Evolutionary conservation across 2,797 vertebrate species (phyloP).

Genomic region (Nannoperca australis): DNA sequence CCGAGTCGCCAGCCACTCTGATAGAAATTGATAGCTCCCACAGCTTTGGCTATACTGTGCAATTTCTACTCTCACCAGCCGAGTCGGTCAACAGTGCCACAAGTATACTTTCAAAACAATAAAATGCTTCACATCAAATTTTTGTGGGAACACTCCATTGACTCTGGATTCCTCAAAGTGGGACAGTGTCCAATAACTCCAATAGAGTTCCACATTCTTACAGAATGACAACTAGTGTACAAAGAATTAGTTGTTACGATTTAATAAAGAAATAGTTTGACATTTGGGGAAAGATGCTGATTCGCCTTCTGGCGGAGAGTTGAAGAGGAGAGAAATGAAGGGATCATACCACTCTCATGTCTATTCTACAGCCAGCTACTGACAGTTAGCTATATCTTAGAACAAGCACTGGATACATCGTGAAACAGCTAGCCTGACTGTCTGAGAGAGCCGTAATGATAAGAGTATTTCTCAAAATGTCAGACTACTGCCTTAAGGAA

Average conservation of each 20-base stretch:
- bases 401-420: neutral
- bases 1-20: slow-evolving; percentile 69
- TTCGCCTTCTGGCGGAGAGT: neutral
- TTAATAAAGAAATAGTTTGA: neutral
- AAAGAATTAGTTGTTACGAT: neutral
- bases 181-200: slow-evolving; percentile 12
- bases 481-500: neutral
- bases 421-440: neutral
- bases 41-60: slow-evolving; percentile 61
- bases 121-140: slow-evolving; percentile 27
- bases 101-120: slow-evolving; percentile 41
- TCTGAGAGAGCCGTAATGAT: neutral
- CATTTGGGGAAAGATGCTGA: neutral
- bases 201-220: neutral
- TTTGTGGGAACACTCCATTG: slow-evolving; percentile 28
- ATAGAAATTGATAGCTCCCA: slow-evolving; percentile 76
- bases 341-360: too few species aligned
- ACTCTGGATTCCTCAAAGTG: slow-evolving; percentile 25
- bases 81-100: slow-evolving; percentile 39
- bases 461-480: neutral
- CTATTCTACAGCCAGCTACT: neutral
- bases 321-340: too few species aligned
- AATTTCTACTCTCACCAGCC: slow-evolving; percentile 62
- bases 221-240: neutral
- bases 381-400: neutral